phyloP scores from a whole-genome alignment of 1,140 invertebrate species.

The Zaprionus vittiger region DNA sequence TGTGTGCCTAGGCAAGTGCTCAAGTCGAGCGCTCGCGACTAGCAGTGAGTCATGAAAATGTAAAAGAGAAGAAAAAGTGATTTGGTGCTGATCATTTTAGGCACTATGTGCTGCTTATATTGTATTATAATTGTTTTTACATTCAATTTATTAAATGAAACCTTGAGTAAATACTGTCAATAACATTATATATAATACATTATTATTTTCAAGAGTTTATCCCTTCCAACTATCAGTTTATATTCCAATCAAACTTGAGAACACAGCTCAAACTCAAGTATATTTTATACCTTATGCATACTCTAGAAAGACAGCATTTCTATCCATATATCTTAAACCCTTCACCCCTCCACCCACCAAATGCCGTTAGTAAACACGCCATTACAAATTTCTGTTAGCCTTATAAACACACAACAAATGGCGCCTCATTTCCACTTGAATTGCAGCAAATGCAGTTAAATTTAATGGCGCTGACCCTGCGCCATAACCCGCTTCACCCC shows the following conservation, averaged over 20 bases:
- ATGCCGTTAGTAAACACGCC: constrained; percentile 9
- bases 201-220: no score
- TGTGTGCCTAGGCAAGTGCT: constrained; percentile 11
- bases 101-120: neutral
- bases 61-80: neutral
- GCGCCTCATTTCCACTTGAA: constrained; percentile 67
- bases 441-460: constrained; percentile 64
- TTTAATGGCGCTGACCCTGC: constrained; percentile 72
- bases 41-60: constrained; percentile 2
- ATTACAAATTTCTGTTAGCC: constrained; percentile 33
- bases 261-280: neutral
- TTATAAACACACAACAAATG: constrained; percentile 64
- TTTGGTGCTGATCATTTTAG: neutral
- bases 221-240: no score
- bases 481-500: constrained; percentile 15
- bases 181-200: no score
- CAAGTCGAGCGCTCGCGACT: constrained; percentile 12
- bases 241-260: no score
- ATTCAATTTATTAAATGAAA: neutral
- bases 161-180: neutral
- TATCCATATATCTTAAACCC: neutral
- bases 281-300: neutral
- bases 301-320: neutral
- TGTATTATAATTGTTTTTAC: neutral
- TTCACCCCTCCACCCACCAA: no score